Conservation (phyloP, 2,113 vertebrate species). For the Corydoras maculifer region DNA sequence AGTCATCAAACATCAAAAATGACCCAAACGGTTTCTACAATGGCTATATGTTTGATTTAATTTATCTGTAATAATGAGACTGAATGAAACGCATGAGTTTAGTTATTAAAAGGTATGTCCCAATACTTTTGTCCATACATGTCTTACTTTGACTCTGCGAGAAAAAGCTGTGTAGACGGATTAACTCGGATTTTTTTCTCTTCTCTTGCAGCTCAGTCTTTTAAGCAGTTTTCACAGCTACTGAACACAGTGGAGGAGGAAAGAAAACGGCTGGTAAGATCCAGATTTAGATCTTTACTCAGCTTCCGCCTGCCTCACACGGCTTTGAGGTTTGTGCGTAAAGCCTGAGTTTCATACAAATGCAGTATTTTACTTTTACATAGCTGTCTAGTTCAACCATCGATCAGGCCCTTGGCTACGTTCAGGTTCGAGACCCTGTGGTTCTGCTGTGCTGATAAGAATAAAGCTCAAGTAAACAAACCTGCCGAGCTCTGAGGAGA, state of each 20-base stretch:
- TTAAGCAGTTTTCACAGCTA: conserved; percentile 93
- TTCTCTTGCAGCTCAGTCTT: conserved; percentile 76
- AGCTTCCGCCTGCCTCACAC: background rate
- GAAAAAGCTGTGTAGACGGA: conserved; percentile 2
- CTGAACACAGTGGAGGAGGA: conserved; percentile 91
- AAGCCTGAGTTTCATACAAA: background rate
- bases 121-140: too few relatives aligned
- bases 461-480: background rate
- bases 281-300: background rate
- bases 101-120: too few relatives aligned
- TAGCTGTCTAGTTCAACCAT: background rate
- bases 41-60: too few relatives aligned
- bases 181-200: conserved; percentile 43
- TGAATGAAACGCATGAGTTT: too few relatives aligned
- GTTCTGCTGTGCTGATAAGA: background rate
- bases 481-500: background rate
- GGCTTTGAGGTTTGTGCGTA: background rate
- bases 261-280: conserved; percentile 83
- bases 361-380: too few relatives aligned
- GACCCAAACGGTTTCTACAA: too few relatives aligned
- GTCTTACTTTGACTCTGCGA: too few relatives aligned
- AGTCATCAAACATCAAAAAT: too few relatives aligned
- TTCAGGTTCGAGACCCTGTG: background rate
- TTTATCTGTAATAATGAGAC: too few relatives aligned
- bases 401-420: background rate